Evolutionary conservation across 37 sponge, comb jelly and placozoan species (phyloP), one percentile per base, ranked within the genome.

Genomic region (Diacarnus erythraeanus): DNA sequence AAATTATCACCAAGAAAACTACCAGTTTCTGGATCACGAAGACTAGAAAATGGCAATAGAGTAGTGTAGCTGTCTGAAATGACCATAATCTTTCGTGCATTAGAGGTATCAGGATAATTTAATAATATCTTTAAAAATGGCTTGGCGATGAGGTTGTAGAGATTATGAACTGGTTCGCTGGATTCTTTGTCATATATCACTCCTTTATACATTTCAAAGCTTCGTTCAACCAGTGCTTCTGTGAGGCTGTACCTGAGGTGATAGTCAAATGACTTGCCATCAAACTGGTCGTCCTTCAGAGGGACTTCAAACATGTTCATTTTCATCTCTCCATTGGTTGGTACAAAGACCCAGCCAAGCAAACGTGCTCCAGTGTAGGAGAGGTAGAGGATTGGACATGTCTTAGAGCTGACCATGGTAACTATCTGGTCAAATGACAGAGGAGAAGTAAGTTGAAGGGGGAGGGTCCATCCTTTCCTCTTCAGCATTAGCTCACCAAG

Each of bases 401-500:
- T 21, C 39, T 78, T 77, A 3, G 37, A n/a, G 9, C 69, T 26
- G 5, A 78, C 87, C 41, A 84, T 61, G 30, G 42, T 8, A 42
- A 30, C 20, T 6, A 91, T 74, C 15, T 42, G 57, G 1, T 64
- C 64, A 35, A 82, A 51, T 36, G 35, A 23, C 0, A 85, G 78
- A 10, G 91, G 91, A 58, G 78, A 21, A 25, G 57, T 58, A 8
- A 90, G 63, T 23, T 26, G 42, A 17, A 56, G 25, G 17, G 47
- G 38, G 23, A 71, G 27, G 22, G 27, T 21, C 27, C 29, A 22
- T 47, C 38, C 35, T 27, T 68, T 86, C 43, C 68, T 75, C 64
- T 79, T 75, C 58, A 86, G 75, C 78, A 91, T 33, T 6, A 87
- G 58, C 42, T 91, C 92, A 2, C 92, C 92, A n/a, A 91, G 77